phyloP scores from a whole-genome alignment of 2,797 vertebrate species.

The Nyctalus aviator region DNA sequence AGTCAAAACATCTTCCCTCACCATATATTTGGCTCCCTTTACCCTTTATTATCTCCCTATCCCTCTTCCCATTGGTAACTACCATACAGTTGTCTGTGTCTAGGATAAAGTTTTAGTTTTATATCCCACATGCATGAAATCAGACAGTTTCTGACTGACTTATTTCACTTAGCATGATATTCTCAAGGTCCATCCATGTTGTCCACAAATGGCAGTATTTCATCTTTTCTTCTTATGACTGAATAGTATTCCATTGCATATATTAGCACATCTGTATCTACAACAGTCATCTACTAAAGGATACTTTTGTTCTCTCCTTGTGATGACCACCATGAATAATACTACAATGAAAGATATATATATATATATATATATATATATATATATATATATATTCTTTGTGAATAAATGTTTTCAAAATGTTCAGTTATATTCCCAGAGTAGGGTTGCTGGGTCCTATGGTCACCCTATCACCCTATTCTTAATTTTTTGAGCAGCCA shows the following conservation, averaged over 20 bases:
- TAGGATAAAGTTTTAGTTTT: background rate
- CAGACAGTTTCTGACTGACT: background rate
- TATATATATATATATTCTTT: background rate
- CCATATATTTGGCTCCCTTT: background rate
- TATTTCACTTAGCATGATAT: background rate
- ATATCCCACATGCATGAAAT: background rate
- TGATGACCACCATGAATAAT: background rate
- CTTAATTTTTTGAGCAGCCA: background rate
- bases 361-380: no score
- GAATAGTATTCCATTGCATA: background rate
- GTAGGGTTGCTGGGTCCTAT: background rate
- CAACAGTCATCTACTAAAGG: background rate
- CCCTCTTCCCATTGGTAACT: background rate
- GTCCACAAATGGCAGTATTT: background rate
- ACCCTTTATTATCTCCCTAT: background rate
- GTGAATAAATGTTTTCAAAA: background rate
- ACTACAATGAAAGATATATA: background rate
- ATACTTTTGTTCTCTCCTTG: background rate
- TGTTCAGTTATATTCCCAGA: background rate
- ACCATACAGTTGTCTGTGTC: background rate
- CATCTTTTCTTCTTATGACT: background rate
- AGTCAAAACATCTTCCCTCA: background rate
- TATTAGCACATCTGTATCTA: background rate
- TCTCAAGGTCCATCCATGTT: background rate
- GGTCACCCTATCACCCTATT: background rate